Evolutionary conservation across 2,797 vertebrate species (phyloP), one percentile per base, ranked within the genome.

Genomic region (Antrozous pallidus): DNA sequence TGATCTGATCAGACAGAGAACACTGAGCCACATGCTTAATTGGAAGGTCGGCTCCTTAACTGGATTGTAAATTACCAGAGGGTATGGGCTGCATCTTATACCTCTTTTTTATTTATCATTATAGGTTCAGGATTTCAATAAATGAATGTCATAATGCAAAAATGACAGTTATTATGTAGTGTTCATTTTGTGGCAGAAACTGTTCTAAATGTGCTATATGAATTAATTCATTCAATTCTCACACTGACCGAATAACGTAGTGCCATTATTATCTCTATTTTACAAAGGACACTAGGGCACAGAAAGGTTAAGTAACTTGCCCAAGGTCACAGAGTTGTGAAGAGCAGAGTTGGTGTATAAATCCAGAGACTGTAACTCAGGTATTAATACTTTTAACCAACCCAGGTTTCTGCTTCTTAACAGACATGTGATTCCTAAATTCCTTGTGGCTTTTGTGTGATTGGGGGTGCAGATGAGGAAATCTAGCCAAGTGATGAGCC

Each of bases 1-100:
- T 86, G 84, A 93, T 74, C 28, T 87, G 83, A 87, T 91, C 79
- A 65, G 67, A 80, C 36, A 69, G 75, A 87, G 63, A 88, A 93
- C 54, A 91, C 13, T n/a, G 65, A 77, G 85, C 86, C 82, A 70
- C 65, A 33, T 40, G 67, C 33, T 93, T 91, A 95, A 87, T 28
- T 84, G 80, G 63, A 89, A 92, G 40, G 61, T 81, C 67, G 83
- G 73, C 40, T 87, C 38, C 38, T 87, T 91, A 82, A 92, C 61
- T 61, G 61, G 65, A 88, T 3, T 87, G 40, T 56, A 89, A 77
- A 91, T 93, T 87, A 78, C 63, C 67, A 49, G 42, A 95, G 36
- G 40, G 42, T 65, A 83, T 11, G 18, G 63, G 80, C 13, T 45
- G 47, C 22, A 89, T 51, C 84, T 95, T 45, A 78, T 0, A 73